A percentile compares a stretch with the other conserved stretches of the same genome.
phyloP scores from a whole-genome alignment of 2,113 vertebrate genomes.

The Electrona antarctica region DNA sequence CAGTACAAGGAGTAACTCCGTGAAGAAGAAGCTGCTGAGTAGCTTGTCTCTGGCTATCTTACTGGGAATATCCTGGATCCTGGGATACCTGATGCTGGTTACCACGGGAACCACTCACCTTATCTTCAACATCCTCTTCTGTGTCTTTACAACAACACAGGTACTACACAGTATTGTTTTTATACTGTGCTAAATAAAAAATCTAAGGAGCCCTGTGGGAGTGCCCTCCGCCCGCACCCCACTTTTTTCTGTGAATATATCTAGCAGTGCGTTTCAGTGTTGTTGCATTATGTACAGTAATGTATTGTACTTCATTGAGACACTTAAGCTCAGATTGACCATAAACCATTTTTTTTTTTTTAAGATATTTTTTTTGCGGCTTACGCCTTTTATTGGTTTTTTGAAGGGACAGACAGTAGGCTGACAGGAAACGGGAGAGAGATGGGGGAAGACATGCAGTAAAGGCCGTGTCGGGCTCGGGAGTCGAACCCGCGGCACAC shows the following conservation, averaged over 20 bases:
- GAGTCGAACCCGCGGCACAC: too few relatives aligned
- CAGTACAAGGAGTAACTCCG: not conserved
- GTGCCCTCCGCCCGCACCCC: not conserved
- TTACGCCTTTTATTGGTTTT: too few relatives aligned
- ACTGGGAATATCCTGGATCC: conserved; percentile 74
- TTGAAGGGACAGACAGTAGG: too few relatives aligned
- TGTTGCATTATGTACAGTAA: too few relatives aligned
- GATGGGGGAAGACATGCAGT: too few relatives aligned
- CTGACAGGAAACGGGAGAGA: too few relatives aligned
- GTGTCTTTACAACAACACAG: conserved; percentile 71
- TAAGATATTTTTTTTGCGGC: too few relatives aligned
- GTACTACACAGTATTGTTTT: conserved; percentile 16
- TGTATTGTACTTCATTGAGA: too few relatives aligned
- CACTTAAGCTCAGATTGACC: too few relatives aligned
- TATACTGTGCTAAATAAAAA: not conserved
- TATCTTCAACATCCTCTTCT: conserved; percentile 75
- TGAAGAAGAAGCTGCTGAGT: conserved; percentile 63
- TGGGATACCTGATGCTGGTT: conserved; percentile 72
- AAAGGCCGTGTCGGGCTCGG: too few relatives aligned
- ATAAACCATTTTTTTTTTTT: too few relatives aligned
- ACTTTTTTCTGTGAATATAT: not conserved
- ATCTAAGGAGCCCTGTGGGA: too few relatives aligned
- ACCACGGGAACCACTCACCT: not conserved
- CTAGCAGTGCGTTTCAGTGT: not conserved
- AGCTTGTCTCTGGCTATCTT: conserved; percentile 66